A percentile compares a stretch with the other conserved stretches of the same genome.
phyloP scores from a whole-genome alignment of 2,797 vertebrate genomes.

The Neosilurus hyrtlii region DNA sequence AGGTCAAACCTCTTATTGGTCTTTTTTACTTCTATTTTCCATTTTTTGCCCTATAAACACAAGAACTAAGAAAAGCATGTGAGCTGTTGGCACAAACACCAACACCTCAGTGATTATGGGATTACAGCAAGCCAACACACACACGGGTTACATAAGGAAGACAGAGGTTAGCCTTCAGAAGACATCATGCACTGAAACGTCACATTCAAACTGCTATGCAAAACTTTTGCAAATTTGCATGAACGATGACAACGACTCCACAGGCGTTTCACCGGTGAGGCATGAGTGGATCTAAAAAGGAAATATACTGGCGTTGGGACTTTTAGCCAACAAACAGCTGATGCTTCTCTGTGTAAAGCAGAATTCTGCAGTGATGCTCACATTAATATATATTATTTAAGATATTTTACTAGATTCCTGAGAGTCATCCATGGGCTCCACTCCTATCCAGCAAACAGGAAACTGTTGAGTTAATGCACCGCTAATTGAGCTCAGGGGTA shows the following conservation, averaged over 20 bases:
- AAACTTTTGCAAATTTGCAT: slow-evolving; percentile 10
- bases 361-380: background rate
- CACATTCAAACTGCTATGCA: background rate
- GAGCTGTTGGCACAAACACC: background rate
- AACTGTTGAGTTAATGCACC: background rate
- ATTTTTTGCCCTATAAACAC: slow-evolving; percentile 8
- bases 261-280: background rate
- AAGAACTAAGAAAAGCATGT: background rate
- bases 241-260: background rate
- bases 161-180: background rate
- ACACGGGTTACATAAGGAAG: background rate
- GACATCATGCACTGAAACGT: background rate
- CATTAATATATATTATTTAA: background rate
- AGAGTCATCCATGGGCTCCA: background rate
- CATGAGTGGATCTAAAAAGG: background rate
- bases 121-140: background rate
- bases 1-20: background rate
- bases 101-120: slow-evolving; percentile 12
- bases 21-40: background rate
- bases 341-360: background rate
- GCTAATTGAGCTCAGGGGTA: background rate
- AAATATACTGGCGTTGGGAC: background rate
- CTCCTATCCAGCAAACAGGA: background rate
- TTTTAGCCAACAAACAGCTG: background rate
- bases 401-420: background rate